These are phyloP conservation scores for Laodelphax striatellus DNA, from an alignment of 1,140 invertebrate genomes.

Conservation along the genomic window DNA sequence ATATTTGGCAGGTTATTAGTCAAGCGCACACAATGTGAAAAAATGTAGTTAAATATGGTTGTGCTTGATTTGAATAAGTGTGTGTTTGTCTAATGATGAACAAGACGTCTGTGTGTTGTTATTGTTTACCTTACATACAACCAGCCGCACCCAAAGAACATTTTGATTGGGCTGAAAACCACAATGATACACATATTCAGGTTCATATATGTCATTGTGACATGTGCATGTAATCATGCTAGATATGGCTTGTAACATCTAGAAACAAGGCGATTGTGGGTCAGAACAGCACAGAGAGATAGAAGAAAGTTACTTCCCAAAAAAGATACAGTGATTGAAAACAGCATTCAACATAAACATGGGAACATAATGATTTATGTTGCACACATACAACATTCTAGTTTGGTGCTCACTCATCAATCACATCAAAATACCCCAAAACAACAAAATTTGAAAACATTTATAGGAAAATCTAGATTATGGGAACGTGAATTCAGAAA, in stretches of 20 bases:
- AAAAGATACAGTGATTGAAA: not conserved
- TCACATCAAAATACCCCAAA: too few relatives aligned
- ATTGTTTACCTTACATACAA: conserved; percentile 58
- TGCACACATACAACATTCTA: too few relatives aligned
- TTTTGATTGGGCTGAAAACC: conserved; percentile 40
- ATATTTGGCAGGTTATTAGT: too few relatives aligned
- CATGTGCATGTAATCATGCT: conserved; percentile 15
- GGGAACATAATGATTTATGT: too few relatives aligned
- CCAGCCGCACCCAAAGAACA: conserved; percentile 70
- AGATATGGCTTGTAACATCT: conserved; percentile 3
- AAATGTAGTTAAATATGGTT: not conserved
- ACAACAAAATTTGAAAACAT: too few relatives aligned
- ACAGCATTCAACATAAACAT: too few relatives aligned
- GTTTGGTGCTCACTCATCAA: too few relatives aligned
- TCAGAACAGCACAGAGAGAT: not conserved
- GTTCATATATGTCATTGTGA: conserved; percentile 7
- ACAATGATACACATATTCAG: conserved; percentile 12
- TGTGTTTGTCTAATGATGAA: not conserved
- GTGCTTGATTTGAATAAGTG: conserved; percentile 1
- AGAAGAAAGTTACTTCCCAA: not conserved
- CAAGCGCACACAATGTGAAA: not conserved
- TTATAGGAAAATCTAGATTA: too few relatives aligned
- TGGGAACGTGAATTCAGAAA: too few relatives aligned
- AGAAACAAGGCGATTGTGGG: too few relatives aligned
- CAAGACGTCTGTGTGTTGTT: not conserved